Percentiles rank a stretch among this genome's conserved stretches.
phyloP scores from a whole-genome alignment of 2,888 invertebrate genomes.

The Busseola fusca region DNA sequence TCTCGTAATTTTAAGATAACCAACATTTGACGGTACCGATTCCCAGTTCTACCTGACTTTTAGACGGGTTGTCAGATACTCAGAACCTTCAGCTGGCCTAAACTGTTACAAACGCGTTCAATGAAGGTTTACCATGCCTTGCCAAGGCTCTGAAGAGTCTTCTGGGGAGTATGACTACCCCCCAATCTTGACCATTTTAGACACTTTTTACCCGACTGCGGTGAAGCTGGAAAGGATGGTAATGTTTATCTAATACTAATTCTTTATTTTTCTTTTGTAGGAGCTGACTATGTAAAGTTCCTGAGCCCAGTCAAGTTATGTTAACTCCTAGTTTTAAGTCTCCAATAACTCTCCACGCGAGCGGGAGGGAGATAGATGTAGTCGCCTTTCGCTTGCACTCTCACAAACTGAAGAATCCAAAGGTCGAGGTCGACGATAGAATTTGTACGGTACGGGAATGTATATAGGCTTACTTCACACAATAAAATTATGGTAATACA shows the following conservation, averaged over 20 bases:
- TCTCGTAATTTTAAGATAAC: no score
- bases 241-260: background rate
- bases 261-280: slow-evolving; percentile 70
- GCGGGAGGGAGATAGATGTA: slow-evolving; percentile 31
- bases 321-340: slow-evolving; percentile 78
- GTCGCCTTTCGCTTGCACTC: slow-evolving; percentile 45
- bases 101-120: no score
- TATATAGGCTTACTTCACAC: slow-evolving; percentile 78
- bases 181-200: no score
- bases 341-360: slow-evolving; percentile 56
- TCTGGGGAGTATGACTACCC: no score
- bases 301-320: slow-evolving; percentile 68
- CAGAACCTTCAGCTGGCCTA: no score
- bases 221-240: background rate
- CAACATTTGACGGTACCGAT: no score
- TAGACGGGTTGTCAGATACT: no score
- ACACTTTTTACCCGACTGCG: background rate
- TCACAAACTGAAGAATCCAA: slow-evolving; percentile 61
- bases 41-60: no score
- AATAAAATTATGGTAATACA: slow-evolving; percentile 68
- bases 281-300: slow-evolving; percentile 89
- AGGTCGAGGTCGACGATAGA: slow-evolving; percentile 41
- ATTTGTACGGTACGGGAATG: slow-evolving; percentile 68
- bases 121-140: no score
- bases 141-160: no score